Conservation (phyloP, 2,888 invertebrate species). For the Apamea anceps region DNA sequence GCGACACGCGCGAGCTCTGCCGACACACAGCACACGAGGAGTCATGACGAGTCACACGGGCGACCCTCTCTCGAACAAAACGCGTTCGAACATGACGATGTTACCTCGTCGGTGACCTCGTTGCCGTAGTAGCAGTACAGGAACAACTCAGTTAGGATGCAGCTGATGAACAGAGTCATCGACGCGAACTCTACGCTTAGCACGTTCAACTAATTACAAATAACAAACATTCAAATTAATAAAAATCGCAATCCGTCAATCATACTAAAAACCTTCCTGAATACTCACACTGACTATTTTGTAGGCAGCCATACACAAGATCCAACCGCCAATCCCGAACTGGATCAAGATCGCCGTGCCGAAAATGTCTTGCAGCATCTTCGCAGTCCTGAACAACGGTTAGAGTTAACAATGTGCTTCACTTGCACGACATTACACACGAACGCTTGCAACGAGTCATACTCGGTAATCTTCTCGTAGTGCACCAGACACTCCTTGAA, state of each 20-base stretch:
- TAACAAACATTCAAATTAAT: conserved; percentile 27
- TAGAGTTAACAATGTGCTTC: not conserved
- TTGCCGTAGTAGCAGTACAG: conserved; percentile 91
- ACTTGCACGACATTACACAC: not conserved
- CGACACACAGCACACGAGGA: not conserved
- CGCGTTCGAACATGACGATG: not conserved
- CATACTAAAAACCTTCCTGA: not conserved
- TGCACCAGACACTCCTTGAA: conserved; percentile 78
- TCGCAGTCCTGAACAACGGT: conserved; percentile 70
- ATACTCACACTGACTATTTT: conserved; percentile 82
- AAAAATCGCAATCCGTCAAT: not conserved
- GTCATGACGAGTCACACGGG: not conserved
- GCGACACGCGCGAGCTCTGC: conserved; percentile 84
- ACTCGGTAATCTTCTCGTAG: conserved; percentile 79
- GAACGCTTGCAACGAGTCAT: not conserved
- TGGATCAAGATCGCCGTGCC: conserved; percentile 82
- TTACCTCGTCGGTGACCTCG: conserved; percentile 89
- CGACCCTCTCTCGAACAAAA: not conserved
- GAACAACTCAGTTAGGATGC: conserved; percentile 89
- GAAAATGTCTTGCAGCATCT: conserved; percentile 80
- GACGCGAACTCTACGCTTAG: conserved; percentile 87
- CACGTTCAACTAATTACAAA: conserved; percentile 73
- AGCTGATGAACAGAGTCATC: conserved; percentile 87
- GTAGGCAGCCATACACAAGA: conserved; percentile 87
- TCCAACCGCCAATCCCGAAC: conserved; percentile 86